phyloP scores from a whole-genome alignment of 2,797 vertebrate genomes.

The Sebastes cheni region DNA sequence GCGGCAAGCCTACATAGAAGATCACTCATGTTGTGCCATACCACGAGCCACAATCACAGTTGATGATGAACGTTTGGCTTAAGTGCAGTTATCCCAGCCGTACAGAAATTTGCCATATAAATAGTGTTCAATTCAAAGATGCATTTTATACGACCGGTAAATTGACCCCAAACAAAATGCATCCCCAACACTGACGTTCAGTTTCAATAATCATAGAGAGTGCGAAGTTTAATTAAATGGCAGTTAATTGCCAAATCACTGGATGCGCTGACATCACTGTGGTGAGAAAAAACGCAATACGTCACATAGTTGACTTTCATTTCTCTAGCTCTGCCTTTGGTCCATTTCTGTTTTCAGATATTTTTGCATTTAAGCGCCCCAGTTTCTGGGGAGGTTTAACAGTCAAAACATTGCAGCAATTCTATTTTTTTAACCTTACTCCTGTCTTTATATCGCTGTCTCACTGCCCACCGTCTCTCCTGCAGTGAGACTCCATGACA shows the following conservation, averaged over 20 bases:
- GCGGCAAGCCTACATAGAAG: no score
- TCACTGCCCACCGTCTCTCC: constrained; percentile 44
- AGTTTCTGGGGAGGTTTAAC: background rate
- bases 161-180: background rate
- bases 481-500: constrained; percentile 96
- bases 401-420: background rate
- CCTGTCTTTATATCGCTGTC: constrained; percentile 12
- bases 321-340: background rate
- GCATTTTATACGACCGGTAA: background rate
- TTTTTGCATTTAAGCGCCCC: background rate
- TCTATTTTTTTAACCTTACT: background rate
- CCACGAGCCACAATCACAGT: no score
- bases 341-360: background rate
- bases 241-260: constrained; percentile 1
- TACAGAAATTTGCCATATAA: no score
- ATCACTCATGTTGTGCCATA: no score
- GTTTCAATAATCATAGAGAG: background rate
- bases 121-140: background rate
- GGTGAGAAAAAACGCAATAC: background rate
- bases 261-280: background rate
- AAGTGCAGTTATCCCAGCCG: no score
- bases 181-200: background rate
- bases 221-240: constrained; percentile 18
- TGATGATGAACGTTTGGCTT: no score
- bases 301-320: constrained; percentile 1